Base-by-base conservation (phyloP, 1,140 invertebrate genomes). In the Lepidurus couesii region DNA sequence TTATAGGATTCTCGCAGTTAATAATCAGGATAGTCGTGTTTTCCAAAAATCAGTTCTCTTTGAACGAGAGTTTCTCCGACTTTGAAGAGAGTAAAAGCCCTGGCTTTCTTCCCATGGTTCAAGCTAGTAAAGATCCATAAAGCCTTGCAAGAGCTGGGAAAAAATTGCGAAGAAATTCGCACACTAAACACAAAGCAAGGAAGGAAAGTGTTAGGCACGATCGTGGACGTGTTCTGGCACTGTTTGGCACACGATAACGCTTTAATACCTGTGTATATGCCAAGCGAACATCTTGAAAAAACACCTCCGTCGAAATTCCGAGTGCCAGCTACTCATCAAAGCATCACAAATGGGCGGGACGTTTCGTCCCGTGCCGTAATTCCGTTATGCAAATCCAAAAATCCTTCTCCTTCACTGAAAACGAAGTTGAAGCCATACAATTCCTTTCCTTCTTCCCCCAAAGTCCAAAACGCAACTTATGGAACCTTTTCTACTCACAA, bases 311-410 rank as follows among this genome's bases (percentile, higher is more conserved):
- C 34, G 3, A 34, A 34, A 34, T 34, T 34, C 34, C 34, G 34
- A 65, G 53, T 7, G 13, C 21, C 16, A 65, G 21, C 16, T n/a
- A 65, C 16, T 21, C 53, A 65, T 65, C 53, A 65, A 65, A 65
- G 53, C 53, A 65, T 65, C 53, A 65, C 53, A 65, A 65, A 65
- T 65, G 53, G 53, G n/a, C 53, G 53, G 53, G 53, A 65, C 16
- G 53, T 13, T 65, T 65, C 53, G 53, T 65, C 16, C 53, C 4
- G 16, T 65, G 21, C 53, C 53, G 21, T 65, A 65, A 65, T 65
- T 65, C 53, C 53, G 53, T 65, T 65, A 65, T 65, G 53, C 13
- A 65, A 65, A 16, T 65, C 53, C 13, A 7, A 21, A 65, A 65
- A 65, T 65, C 45, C 45, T 47, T 10, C 10, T 16, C 10, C 16